These are phyloP conservation scores for Unio pictorum DNA, from an alignment of 2,888 invertebrate genomes.

Conservation along the genomic window DNA sequence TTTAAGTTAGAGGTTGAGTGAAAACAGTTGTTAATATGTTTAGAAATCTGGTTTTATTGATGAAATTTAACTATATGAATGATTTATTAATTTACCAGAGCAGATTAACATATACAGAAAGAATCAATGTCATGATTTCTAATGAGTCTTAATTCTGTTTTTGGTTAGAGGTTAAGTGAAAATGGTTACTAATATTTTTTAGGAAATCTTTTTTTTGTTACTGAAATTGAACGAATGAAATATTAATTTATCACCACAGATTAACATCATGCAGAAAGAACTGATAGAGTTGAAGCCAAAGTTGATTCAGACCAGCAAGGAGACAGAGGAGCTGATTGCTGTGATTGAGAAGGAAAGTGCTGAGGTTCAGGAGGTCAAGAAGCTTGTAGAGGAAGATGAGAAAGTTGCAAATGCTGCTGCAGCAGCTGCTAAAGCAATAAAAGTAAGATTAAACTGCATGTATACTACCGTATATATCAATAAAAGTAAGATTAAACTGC, in stretches of 20 bases:
- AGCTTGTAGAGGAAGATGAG: slow-evolving; percentile 67
- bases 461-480: neutral
- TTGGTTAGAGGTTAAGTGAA: no score
- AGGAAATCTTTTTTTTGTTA: no score
- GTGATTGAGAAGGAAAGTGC: slow-evolving; percentile 68
- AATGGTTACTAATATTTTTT: no score
- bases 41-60: no score
- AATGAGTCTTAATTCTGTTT: no score
- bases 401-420: slow-evolving; percentile 67
- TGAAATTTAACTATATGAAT: no score
- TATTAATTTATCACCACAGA: slow-evolving; percentile 29
- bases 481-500: no score
- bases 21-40: no score
- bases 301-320: slow-evolving; percentile 66
- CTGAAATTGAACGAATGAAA: no score
- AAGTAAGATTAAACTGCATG: slow-evolving; percentile 44
- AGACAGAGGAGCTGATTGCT: slow-evolving; percentile 69
- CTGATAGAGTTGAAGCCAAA: slow-evolving; percentile 68
- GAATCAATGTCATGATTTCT: slow-evolving; percentile 29
- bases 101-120: slow-evolving; percentile 67
- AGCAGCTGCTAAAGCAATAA: slow-evolving; percentile 67
- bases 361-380: slow-evolving; percentile 68
- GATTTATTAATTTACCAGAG: neutral
- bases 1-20: no score
- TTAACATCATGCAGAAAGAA: slow-evolving; percentile 68